Conservation (phyloP, 2,113 vertebrate species). For the Ovibos moschatus region DNA sequence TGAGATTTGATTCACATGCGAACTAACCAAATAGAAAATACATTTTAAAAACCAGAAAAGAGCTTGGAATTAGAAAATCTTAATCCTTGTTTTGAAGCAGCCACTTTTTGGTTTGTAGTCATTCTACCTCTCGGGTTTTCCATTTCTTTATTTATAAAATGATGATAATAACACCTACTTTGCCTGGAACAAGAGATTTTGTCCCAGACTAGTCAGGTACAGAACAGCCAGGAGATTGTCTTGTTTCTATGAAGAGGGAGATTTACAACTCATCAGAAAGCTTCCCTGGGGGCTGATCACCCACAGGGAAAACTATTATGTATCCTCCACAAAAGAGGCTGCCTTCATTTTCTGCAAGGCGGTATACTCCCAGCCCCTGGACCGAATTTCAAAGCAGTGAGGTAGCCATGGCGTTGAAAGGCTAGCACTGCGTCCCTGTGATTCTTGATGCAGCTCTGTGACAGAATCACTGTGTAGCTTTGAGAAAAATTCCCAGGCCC, state of each 20-base stretch:
- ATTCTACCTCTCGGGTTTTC: neutral
- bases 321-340: neutral
- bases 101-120: neutral
- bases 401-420: neutral
- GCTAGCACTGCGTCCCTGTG: fast-evolving
- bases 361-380: neutral
- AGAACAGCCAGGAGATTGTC: neutral
- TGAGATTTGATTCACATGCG: neutral
- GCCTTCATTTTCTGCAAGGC: neutral
- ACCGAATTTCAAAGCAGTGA: neutral
- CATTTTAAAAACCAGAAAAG: neutral
- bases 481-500: neutral
- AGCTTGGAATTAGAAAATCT: neutral
- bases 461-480: neutral
- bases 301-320: neutral
- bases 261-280: neutral
- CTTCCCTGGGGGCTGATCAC: neutral
- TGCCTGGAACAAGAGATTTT: neutral
- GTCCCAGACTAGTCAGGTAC: neutral
- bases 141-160: conserved; percentile 29
- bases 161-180: neutral
- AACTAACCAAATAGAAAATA: neutral
- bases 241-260: conserved; percentile 3
- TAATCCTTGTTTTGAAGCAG: neutral
- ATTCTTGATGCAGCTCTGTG: neutral